These are phyloP conservation scores for Zosterops pallidus DNA, from an alignment of 2,113 vertebrate genomes.

Conservation along the genomic window DNA sequence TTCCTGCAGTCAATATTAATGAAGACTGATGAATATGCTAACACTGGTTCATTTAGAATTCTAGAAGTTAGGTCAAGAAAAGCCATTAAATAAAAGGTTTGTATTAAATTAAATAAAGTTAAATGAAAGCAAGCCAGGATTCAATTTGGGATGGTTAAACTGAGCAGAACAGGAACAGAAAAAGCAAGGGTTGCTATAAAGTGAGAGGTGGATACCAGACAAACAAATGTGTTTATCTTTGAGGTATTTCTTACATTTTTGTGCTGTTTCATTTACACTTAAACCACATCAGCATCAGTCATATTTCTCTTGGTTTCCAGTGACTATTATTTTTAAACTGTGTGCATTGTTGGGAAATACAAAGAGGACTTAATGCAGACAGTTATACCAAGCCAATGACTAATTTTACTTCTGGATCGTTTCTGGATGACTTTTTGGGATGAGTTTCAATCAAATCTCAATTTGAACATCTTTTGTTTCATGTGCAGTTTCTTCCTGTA, in stretches of 20 bases:
- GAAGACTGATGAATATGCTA: background rate
- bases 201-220: background rate
- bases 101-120: background rate
- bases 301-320: background rate
- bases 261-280: background rate
- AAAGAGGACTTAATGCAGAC: background rate
- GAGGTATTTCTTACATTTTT: background rate
- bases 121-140: background rate
- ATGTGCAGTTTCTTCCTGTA: background rate
- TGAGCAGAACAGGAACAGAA: background rate
- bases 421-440: background rate
- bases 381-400: background rate
- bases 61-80: background rate
- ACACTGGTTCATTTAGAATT: background rate
- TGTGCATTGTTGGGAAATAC: background rate
- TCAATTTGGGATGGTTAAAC: background rate
- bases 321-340: background rate
- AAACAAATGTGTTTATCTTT: constrained; percentile 30
- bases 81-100: background rate
- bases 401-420: constrained; percentile 36
- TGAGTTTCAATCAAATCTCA: background rate
- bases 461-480: background rate
- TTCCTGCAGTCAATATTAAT: background rate
- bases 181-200: background rate
- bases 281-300: background rate